Percentiles rank a stretch among this genome's conserved stretches.
phyloP scores from a whole-genome alignment of 1,140 invertebrate genomes.

The Anoplophora glabripennis region DNA sequence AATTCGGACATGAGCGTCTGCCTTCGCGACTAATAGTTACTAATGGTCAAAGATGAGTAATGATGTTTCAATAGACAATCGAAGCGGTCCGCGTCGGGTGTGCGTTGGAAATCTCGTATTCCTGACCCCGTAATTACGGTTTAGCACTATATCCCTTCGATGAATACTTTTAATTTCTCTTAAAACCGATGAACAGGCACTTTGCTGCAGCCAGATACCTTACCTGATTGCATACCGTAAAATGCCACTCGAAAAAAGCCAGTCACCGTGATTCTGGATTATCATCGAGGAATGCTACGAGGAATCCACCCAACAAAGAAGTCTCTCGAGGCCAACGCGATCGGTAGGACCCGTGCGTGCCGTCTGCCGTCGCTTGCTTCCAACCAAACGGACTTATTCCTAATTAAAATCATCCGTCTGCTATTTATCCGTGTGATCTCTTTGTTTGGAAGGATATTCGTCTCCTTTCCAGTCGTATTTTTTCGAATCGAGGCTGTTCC shows the following conservation, averaged over 20 bases:
- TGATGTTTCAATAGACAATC: too few species aligned
- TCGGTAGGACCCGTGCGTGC: not conserved
- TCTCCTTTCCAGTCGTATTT: not conserved
- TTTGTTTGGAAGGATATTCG: not conserved
- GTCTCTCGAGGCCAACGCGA: slow-evolving; percentile 3
- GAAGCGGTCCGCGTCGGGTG: too few species aligned
- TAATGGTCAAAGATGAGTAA: too few species aligned
- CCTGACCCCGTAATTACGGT: slow-evolving; percentile 35
- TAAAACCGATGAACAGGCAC: slow-evolving; percentile 46
- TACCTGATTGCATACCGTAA: slow-evolving; percentile 37
- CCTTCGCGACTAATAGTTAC: too few species aligned
- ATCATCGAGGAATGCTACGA: slow-evolving; percentile 38
- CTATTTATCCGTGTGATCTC: slow-evolving; percentile 20
- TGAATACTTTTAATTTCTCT: slow-evolving; percentile 42
- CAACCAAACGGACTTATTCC: slow-evolving; percentile 9
- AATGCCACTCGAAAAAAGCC: slow-evolving; percentile 32
- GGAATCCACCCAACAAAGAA: slow-evolving; percentile 23
- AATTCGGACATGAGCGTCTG: too few species aligned
- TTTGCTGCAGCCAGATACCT: slow-evolving; percentile 39
- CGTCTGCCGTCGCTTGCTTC: slow-evolving; percentile 17
- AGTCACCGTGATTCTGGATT: slow-evolving; percentile 40
- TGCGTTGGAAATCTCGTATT: slow-evolving; percentile 3
- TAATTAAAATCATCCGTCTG: slow-evolving; percentile 26
- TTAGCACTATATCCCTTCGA: slow-evolving; percentile 36
- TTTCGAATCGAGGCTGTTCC: not conserved